These are phyloP conservation scores for Ibidorhyncha struthersii DNA, from an alignment of 2,113 vertebrate species.

Conservation along the genomic window DNA sequence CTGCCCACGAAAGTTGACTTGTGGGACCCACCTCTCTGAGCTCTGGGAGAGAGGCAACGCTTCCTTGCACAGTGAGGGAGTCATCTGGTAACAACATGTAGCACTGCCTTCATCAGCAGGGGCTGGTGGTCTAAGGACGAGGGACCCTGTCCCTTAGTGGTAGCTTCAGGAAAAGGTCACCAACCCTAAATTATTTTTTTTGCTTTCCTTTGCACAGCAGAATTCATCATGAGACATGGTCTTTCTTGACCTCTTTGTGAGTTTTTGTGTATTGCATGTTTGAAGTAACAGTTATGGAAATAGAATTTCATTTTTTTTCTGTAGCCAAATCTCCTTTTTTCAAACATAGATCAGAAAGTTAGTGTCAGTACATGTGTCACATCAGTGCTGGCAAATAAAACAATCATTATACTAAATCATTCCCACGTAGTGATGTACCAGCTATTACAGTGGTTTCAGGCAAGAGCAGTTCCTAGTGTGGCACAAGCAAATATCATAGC, in stretches of 20 bases:
- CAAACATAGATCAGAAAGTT: neutral
- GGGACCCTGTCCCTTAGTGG: neutral
- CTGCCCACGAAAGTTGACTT: neutral
- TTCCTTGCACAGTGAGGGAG: neutral
- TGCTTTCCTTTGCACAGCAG: neutral
- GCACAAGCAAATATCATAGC: neutral
- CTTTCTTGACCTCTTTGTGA: neutral
- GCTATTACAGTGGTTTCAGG: neutral
- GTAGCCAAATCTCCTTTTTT: neutral
- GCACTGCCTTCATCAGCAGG: neutral
- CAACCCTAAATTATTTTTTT: neutral
- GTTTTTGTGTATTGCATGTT: neutral
- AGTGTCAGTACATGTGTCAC: neutral
- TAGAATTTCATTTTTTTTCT: neutral
- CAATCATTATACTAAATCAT: neutral
- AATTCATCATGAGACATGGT: rapidly evolving
- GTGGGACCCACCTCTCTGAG: neutral
- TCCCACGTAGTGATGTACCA: neutral
- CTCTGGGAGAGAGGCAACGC: neutral
- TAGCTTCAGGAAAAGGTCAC: neutral
- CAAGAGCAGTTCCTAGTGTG: neutral
- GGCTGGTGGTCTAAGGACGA: neutral
- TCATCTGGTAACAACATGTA: neutral
- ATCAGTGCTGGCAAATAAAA: neutral
- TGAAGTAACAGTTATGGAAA: neutral